Percentiles rank a stretch among this genome's conserved stretches.
These are phyloP conservation scores for Varanus komodoensis DNA, from an alignment of 2,113 vertebrate species.

Conservation along the genomic window DNA sequence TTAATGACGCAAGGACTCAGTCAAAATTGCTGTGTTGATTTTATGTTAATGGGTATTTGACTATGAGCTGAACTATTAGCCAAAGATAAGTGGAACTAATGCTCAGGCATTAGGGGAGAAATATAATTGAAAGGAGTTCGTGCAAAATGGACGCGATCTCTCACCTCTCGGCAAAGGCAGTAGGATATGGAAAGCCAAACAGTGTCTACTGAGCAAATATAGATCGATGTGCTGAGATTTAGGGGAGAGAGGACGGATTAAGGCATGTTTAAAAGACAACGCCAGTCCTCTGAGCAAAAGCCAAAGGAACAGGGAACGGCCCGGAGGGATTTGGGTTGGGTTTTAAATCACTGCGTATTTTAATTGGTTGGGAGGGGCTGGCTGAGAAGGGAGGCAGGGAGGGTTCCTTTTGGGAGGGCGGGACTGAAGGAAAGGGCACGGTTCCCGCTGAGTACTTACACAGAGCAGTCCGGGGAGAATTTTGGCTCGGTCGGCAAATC, in stretches of 20 bases:
- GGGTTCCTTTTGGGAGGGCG: not conserved
- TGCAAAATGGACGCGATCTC: slow-evolving; percentile 44
- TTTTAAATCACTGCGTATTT: not conserved
- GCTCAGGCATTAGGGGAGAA: slow-evolving; percentile 57
- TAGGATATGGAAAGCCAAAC: slow-evolving; percentile 2
- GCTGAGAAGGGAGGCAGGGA: not conserved
- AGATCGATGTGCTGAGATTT: slow-evolving; percentile 28
- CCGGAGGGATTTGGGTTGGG: not conserved
- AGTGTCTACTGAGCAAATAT: slow-evolving; percentile 28
- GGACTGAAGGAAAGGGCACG: not conserved
- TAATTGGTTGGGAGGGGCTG: not conserved
- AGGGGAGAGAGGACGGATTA: not conserved
- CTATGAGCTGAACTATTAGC: slow-evolving; percentile 75
- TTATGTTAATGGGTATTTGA: slow-evolving; percentile 77
- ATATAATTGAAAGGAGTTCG: slow-evolving; percentile 63
- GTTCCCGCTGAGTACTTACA: too few relatives aligned
- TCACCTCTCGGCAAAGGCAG: slow-evolving; percentile 8
- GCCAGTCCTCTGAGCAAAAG: not conserved
- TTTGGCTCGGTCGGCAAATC: not conserved
- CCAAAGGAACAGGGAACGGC: not conserved
- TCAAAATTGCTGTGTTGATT: slow-evolving; percentile 75
- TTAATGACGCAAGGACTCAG: slow-evolving; percentile 74
- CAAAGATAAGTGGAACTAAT: slow-evolving; percentile 71
- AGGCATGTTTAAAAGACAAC: slow-evolving; percentile 6
- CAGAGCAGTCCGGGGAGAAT: too few relatives aligned